Evolutionary conservation across 2,888 invertebrate genomes (phyloP).

Genomic region (Empis livida): DNA sequence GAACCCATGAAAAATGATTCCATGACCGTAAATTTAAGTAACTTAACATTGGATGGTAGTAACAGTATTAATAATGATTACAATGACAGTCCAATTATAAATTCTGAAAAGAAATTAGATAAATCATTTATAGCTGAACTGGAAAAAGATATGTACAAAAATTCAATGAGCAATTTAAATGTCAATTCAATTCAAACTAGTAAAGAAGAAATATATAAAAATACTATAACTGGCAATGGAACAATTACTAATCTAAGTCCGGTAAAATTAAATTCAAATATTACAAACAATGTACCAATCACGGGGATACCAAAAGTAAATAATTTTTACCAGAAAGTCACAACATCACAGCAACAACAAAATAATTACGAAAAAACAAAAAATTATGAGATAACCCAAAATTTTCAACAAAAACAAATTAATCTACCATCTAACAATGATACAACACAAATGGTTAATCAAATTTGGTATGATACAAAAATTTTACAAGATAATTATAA

Average conservation of each 20-base stretch:
- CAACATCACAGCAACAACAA: slow-evolving; percentile 3
- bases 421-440: slow-evolving; percentile 21
- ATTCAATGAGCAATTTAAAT: slow-evolving; percentile 26
- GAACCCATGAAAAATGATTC: slow-evolving; percentile 16
- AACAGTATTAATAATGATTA: neutral
- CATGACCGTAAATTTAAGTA: slow-evolving; percentile 24
- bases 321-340: slow-evolving; percentile 5
- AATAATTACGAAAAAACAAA: neutral
- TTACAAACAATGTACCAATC: neutral
- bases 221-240: slow-evolving; percentile 21
- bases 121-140: slow-evolving; percentile 49
- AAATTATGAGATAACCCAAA: slow-evolving; percentile 1
- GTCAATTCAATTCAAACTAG: slow-evolving; percentile 30
- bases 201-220: slow-evolving; percentile 28
- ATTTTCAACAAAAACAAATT: slow-evolving; percentile 22
- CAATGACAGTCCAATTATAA: neutral
- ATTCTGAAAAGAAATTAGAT: slow-evolving; percentile 38
- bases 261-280: slow-evolving; percentile 5
- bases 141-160: slow-evolving; percentile 45
- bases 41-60: slow-evolving; percentile 22
- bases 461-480: slow-evolving; percentile 39
- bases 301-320: slow-evolving; percentile 12
- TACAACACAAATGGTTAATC: slow-evolving; percentile 34
- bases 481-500: slow-evolving; percentile 13
- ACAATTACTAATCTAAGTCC: slow-evolving; percentile 21